These are phyloP conservation scores for Hedychridium roseum DNA, from an alignment of 2,888 invertebrate genomes.

Conservation along the genomic window DNA sequence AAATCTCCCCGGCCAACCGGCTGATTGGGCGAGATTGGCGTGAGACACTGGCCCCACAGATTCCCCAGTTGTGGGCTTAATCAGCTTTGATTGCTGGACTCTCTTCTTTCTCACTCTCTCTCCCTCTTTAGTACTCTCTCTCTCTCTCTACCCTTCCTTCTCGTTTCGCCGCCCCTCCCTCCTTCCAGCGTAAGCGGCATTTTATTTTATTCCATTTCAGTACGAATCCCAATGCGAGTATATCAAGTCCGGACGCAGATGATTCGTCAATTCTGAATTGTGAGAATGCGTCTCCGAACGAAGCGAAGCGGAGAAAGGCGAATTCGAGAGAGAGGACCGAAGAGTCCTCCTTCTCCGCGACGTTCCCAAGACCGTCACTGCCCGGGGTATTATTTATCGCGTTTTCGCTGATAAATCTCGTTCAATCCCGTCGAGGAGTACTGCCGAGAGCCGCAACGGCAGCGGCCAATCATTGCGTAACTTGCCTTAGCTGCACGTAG, in stretches of 20 bases:
- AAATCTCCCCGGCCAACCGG: constrained; percentile 62
- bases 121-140: constrained; percentile 17
- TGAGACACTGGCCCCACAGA: constrained; percentile 65
- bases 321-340: constrained; percentile 20
- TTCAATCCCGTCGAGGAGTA: not conserved
- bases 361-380: too few relatives aligned
- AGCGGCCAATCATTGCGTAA: not conserved
- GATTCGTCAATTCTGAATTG: constrained; percentile 47
- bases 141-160: constrained; percentile 17
- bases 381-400: too few relatives aligned
- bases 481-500: not conserved
- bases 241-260: constrained; percentile 34
- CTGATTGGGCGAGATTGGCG: constrained; percentile 64
- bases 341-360: too few relatives aligned
- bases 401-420: not conserved
- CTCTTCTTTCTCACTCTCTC: constrained; percentile 14
- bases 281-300: constrained; percentile 41
- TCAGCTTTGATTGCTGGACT: constrained; percentile 63
- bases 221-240: constrained; percentile 38
- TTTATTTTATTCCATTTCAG: constrained; percentile 50
- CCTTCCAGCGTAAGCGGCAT: constrained; percentile 20
- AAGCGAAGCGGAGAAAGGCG: constrained; percentile 3
- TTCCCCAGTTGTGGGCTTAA: constrained; percentile 65
- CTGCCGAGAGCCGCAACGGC: too few relatives aligned
- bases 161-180: constrained; percentile 22